These are phyloP conservation scores for Antheraea yamamai DNA, from an alignment of 2,888 invertebrate species.

Conservation along the genomic window DNA sequence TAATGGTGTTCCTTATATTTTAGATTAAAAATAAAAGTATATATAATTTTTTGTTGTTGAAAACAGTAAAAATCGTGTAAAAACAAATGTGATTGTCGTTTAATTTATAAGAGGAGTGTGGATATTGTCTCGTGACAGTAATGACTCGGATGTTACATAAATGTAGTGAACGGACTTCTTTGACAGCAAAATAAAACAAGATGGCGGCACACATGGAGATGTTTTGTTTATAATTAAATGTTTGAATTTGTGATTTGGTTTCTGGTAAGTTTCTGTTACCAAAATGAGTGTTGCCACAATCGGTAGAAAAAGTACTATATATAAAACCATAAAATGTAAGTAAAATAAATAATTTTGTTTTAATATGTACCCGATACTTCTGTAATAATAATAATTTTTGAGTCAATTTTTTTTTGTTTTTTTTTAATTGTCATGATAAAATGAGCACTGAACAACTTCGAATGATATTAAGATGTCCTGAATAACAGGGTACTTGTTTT, in stretches of 20 bases:
- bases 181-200: not conserved
- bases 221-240: not conserved
- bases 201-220: not conserved
- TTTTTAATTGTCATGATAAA: not conserved
- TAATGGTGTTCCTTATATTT: constrained; percentile 8
- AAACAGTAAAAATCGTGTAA: constrained; percentile 1
- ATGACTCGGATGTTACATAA: not conserved
- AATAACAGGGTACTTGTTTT: not conserved
- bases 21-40: not conserved
- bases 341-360: not conserved
- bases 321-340: not conserved
- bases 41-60: not conserved
- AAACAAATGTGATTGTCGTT: not conserved
- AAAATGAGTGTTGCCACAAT: not conserved
- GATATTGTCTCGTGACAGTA: not conserved
- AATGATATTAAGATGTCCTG: not conserved
- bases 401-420: not conserved
- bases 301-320: not conserved
- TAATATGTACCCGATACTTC: not conserved
- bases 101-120: not conserved
- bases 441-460: not conserved
- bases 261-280: not conserved
- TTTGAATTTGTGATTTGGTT: not conserved
- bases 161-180: not conserved
- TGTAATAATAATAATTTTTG: not conserved